Conservation (phyloP, 2,113 vertebrate genomes). For the Pontoporia blainvillei region DNA sequence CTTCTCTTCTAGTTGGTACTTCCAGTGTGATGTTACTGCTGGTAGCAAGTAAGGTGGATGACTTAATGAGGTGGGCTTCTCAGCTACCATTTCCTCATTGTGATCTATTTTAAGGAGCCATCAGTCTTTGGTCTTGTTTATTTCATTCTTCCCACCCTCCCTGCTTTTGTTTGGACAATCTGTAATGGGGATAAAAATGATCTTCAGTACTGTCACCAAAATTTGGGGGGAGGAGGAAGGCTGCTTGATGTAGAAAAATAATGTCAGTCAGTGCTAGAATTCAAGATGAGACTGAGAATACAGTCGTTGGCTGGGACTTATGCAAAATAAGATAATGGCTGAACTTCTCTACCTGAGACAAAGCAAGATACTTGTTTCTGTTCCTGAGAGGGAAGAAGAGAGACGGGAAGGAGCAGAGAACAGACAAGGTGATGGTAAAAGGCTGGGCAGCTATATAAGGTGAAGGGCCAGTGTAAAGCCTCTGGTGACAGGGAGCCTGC, state of each 20-base stretch:
- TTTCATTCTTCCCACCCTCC: not conserved
- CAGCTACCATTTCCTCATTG: not conserved
- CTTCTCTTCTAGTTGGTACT: not conserved
- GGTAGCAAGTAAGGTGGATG: not conserved
- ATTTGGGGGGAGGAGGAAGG: not conserved
- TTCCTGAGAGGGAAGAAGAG: not conserved
- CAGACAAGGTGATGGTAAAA: not conserved
- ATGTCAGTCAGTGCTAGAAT: not conserved
- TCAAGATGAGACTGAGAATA: not conserved
- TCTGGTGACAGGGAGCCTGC: not conserved
- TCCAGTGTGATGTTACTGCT: not conserved
- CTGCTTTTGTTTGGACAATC: not conserved
- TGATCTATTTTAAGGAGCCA: not conserved
- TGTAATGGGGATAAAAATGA: not conserved
- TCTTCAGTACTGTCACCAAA: not conserved
- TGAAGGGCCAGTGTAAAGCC: not conserved
- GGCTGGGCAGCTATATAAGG: fast-evolving
- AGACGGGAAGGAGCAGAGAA: not conserved
- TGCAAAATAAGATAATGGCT: not conserved
- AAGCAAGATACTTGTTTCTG: not conserved
- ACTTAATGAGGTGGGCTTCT: not conserved
- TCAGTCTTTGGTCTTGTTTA: not conserved
- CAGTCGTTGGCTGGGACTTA: not conserved
- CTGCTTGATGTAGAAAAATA: not conserved
- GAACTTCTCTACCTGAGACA: not conserved